Base-by-base conservation (phyloP, 2,113 vertebrate species). In the Vulpes ferrilata region DNA sequence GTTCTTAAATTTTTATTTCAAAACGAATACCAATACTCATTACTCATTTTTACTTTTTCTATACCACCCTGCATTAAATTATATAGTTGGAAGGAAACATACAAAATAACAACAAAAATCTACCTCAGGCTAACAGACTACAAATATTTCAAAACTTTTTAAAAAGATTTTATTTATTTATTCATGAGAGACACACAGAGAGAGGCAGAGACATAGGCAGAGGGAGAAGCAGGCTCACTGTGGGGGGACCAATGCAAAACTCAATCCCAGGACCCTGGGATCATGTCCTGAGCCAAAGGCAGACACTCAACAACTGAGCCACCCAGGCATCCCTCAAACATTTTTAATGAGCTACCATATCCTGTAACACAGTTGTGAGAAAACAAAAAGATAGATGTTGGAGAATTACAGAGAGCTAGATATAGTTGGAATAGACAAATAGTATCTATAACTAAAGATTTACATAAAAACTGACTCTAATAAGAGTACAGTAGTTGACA, bases 1-100 rank as follows among this genome's bases (percentile, higher is more conserved):
- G 48, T 43, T 95, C 62, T 96, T 84, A 95, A 57, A 67, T 48
- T 90, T 89, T 90, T 76, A 90, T 67, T 95, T 93, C 38, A 76
- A 83, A 90, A 87, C 60, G 19, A 82, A 62, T 81, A 76, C 12
- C 38, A 82, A 62, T 11, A 38, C 53, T 27, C 51, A 80, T 65
- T 74, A 81, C 3, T 95, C 16, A 59, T 64, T 87, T 97, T 90
- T 87, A 35, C 7, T 87, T 78, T 88, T 93, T n/a, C 55, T 76
- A 57, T 17, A 38, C 5, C 9, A 48, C 76, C 3, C 5, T 65
- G 71, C 3, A 43, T 16, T 74, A 64, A 67, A 76, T 67, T 74
- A 76, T 38, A 57, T 35, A 90, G 12, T 43, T 13, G 12, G 19
- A 83, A 93, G 74, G 15, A 32, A 96, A 85, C 5, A 71, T 35